A percentile compares a stretch with the other conserved stretches of the same genome.
Evolutionary conservation across 2,113 vertebrate genomes (phyloP).

Genomic region (Scomber japonicus): DNA sequence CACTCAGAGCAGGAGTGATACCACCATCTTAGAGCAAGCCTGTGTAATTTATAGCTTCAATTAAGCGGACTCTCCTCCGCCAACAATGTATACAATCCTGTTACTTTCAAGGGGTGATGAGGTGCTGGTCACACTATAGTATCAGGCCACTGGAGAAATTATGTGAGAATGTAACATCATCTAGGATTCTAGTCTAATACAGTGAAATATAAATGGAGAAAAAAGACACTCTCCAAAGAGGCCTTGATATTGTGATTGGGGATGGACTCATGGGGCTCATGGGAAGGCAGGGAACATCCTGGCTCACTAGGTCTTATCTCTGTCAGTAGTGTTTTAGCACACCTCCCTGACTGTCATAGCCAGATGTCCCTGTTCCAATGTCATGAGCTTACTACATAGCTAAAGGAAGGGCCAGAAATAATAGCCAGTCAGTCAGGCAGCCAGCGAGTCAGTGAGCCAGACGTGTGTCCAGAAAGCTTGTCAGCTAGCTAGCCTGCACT

Average conservation of each 20-base stretch:
- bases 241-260: slow-evolving; percentile 56
- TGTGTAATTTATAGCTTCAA: slow-evolving; percentile 40
- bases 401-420: slow-evolving; percentile 45
- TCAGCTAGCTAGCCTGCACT: slow-evolving; percentile 37
- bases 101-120: neutral
- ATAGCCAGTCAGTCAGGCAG: slow-evolving; percentile 31
- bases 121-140: slow-evolving; percentile 6
- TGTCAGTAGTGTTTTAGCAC: slow-evolving; percentile 49
- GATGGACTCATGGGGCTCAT: slow-evolving; percentile 33
- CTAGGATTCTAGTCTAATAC: neutral
- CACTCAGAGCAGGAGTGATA: slow-evolving; percentile 40
- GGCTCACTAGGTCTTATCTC: slow-evolving; percentile 52
- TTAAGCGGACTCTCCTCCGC: slow-evolving; percentile 18
- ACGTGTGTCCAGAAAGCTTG: slow-evolving; percentile 46
- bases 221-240: slow-evolving; percentile 36
- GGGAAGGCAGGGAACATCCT: slow-evolving; percentile 42
- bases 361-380: slow-evolving; percentile 62
- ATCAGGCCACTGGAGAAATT: slow-evolving; percentile 11
- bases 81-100: slow-evolving; percentile 26
- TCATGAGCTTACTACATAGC: slow-evolving; percentile 60
- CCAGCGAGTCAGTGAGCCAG: slow-evolving; percentile 14
- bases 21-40: slow-evolving; percentile 7
- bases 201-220: neutral
- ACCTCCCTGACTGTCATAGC: slow-evolving; percentile 55
- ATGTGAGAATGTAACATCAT: neutral